Evolutionary conservation across 1,140 invertebrate species (phyloP).

Genomic region (Maconellicoccus hirsutus): DNA sequence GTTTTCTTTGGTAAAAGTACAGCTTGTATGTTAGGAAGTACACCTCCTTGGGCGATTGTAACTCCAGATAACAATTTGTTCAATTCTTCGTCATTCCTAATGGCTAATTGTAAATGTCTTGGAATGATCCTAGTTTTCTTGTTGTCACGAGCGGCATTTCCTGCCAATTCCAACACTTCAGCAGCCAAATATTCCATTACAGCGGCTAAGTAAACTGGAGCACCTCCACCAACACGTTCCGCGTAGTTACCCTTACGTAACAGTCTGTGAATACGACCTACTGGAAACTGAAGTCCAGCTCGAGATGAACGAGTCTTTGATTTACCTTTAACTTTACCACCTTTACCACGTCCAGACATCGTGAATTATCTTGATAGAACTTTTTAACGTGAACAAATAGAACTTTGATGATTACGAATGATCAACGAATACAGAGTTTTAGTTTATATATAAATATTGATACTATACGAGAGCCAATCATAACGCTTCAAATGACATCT

Average conservation of each 20-base stretch:
- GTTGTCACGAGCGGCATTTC: constrained; percentile 50
- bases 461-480: too few species aligned
- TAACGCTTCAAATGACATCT: too few species aligned
- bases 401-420: not conserved
- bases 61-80: constrained; percentile 43
- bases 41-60: constrained; percentile 73
- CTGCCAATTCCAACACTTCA: constrained; percentile 46
- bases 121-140: constrained; percentile 54
- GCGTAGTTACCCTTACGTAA: constrained; percentile 60
- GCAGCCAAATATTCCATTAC: constrained; percentile 50
- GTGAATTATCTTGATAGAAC: not conserved
- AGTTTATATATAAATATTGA: too few species aligned
- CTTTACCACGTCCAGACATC: constrained; percentile 35
- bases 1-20: constrained; percentile 59
- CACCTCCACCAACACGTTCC: constrained; percentile 53
- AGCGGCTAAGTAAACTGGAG: constrained; percentile 59
- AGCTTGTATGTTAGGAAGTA: constrained; percentile 65
- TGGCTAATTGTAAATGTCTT: constrained; percentile 60
- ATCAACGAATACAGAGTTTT: too few species aligned
- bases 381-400: not conserved
- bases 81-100: constrained; percentile 69
- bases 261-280: constrained; percentile 55
- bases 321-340: constrained; percentile 42
- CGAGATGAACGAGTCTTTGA: constrained; percentile 48
- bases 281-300: constrained; percentile 58